Base-by-base conservation (phyloP, 2,797 vertebrate genomes). In the Fistularia tabacaria region DNA sequence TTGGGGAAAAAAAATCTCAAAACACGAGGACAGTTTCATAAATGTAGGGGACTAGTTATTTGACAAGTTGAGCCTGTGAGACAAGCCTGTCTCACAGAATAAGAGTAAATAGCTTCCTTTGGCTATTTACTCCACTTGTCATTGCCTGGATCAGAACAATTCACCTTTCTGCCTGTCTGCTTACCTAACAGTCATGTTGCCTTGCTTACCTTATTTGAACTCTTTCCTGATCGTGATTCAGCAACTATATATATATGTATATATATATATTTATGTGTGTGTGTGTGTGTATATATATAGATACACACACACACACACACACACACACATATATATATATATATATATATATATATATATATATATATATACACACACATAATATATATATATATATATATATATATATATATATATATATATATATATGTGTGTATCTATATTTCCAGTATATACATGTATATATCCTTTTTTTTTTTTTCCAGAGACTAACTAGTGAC, bases 111-210 rank as follows among this genome's bases (percentile, higher is more conserved):
- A 59, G 68, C 48, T 64, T 71, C 68, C 56, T 63, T 54, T 53
- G 57, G 70, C 66, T 62, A 11, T 67, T 73, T 59, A 54, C 64
- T 59, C 12, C 44, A 66, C 59, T 60, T 59, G 51, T 64, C 75
- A 54, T 59, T 59, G 71, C 63, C 62, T 59, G 46, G 45, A 69
- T 74, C 51, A 38, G 63, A 39, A 60, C 62, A 14, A 25, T 67
- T 68, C 71, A 78, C 75, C 75, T 77, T 58, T 14, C 57, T 57
- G 63, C 57, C 41, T 76, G 65, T 76, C 72, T 57, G 63, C 58
- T 54, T 38, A 37, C 38, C 37, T 66, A 63, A 64, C 46, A 39
- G 5, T 59, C 62, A 66, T 45, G 8, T 70, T 53, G 51, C 64
- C 65, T 70, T 36, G 63, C 39, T 49, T 79, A 68, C 75, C 75